These are phyloP conservation scores for Mellivora capensis DNA, from an alignment of 2,113 vertebrate species.

Conservation along the genomic window DNA sequence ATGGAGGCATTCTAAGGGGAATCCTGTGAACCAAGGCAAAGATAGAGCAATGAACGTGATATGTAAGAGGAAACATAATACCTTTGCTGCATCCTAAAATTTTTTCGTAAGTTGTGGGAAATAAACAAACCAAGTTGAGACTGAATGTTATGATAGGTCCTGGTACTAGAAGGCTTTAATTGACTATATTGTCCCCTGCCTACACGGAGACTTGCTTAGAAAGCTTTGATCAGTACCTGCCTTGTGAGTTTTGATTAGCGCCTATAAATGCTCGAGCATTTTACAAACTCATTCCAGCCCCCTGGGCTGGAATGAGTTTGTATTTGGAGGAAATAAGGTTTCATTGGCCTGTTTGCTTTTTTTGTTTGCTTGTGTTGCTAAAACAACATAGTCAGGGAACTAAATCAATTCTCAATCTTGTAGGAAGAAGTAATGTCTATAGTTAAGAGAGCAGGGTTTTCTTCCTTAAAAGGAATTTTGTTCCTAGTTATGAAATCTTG, in stretches of 20 bases:
- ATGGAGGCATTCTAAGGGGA: neutral
- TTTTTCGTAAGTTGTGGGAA: slow-evolving; percentile 19
- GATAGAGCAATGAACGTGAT: neutral
- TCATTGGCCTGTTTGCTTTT: neutral
- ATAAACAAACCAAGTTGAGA: neutral
- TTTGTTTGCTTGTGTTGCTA: slow-evolving; percentile 19
- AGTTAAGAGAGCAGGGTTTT: slow-evolving; percentile 24
- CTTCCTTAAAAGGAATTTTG: slow-evolving; percentile 9
- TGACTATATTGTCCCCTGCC: neutral
- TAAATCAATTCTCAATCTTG: neutral
- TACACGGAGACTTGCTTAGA: neutral
- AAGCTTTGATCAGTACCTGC: neutral
- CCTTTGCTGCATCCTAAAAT: neutral
- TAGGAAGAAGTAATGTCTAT: neutral
- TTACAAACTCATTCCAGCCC: no score
- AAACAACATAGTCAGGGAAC: neutral
- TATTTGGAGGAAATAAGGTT: slow-evolving; percentile 26
- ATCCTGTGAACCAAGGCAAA: neutral
- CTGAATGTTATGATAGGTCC: neutral
- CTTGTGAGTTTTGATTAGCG: neutral
- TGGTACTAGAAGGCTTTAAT: neutral
- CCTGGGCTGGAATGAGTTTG: neutral
- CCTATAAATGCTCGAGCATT: neutral
- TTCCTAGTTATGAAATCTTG: slow-evolving; percentile 50
- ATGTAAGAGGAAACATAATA: neutral